A percentile compares a stretch with the other conserved stretches of the same genome.
These are phyloP conservation scores for Prunella himalayana DNA, from an alignment of 2,113 vertebrate species.

Conservation along the genomic window DNA sequence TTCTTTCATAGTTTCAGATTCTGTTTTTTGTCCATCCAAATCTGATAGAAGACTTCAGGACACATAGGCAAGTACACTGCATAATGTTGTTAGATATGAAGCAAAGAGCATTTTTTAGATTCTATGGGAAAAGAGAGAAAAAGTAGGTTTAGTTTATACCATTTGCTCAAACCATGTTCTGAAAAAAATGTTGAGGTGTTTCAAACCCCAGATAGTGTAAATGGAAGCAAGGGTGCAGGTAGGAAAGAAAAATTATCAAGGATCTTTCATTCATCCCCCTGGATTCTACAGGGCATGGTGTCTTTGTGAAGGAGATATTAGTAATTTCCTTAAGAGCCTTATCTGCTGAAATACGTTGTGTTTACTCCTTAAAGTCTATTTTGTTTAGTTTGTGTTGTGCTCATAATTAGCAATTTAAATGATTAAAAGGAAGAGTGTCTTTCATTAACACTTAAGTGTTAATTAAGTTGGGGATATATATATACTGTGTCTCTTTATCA, in stretches of 20 bases:
- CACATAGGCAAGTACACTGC: not conserved
- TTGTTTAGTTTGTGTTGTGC: not conserved
- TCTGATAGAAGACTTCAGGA: not conserved
- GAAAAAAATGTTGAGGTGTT: not conserved
- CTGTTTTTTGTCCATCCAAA: not conserved
- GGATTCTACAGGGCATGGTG: not conserved
- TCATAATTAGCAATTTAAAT: not conserved
- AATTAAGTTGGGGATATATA: not conserved
- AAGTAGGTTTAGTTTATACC: not conserved
- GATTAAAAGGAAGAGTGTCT: not conserved
- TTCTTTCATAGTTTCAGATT: not conserved
- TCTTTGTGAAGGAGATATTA: not conserved
- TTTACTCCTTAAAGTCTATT: not conserved
- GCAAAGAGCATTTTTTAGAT: not conserved
- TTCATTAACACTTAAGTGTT: not conserved
- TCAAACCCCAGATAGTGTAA: not conserved
- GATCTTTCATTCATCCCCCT: not conserved
- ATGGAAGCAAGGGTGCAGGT: not conserved
- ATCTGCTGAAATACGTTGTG: not conserved
- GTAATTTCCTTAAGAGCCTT: not conserved
- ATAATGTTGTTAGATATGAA: not conserved
- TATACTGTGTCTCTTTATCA: not conserved
- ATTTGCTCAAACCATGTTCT: not conserved
- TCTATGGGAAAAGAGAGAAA: not conserved
- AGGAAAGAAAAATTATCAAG: not conserved